Base-by-base conservation (phyloP, 2,797 vertebrate genomes). In the Oreonectes daqikongensis region DNA sequence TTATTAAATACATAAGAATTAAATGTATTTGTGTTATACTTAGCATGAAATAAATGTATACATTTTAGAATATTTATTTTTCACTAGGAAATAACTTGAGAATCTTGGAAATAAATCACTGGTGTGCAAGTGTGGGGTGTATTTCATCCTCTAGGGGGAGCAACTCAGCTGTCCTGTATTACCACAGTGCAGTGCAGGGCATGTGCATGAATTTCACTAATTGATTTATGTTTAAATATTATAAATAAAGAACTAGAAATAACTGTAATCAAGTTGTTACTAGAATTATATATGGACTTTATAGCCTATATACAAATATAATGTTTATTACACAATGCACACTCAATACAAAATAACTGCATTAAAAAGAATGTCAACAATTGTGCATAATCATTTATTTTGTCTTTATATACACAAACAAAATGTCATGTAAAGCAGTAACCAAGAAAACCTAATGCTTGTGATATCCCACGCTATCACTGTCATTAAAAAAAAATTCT, bases 61-160 rank as follows among this genome's bases (percentile, higher is more conserved):
- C n/a, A n/a, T n/a, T n/a, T n/a, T n/a, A n/a, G n/a, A n/a, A n/a
- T n/a, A n/a, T n/a, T n/a, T n/a, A n/a, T n/a, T n/a, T n/a, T n/a
- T n/a, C n/a, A n/a, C n/a, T n/a, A n/a, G n/a, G n/a, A n/a, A n/a
- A n/a, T n/a, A n/a, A n/a, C n/a, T n/a, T n/a, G n/a, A 24, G n/a
- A 24, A 22, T 65, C 15, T 65, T 18, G 18, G 3, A 12, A 53
- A 53, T 53, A 53, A 24, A 53, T 24, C 50, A 22, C 50, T 52
- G 48, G n/a, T 55, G 12, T 24, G 22, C 11, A 55, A 53, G 12
- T 59, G 26, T 26, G 50, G 8, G 67, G 42, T 9, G 38, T 55
- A n/a, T 24, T 10, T 46, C 22, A 70, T 64, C 67, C 55, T 77
- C 67, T 77, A 77, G 75, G 42, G 67, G 65, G 55, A 60, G 75